Evolutionary conservation across 2,797 vertebrate species (phyloP).

Genomic region (Hoplostethus atlanticus): DNA sequence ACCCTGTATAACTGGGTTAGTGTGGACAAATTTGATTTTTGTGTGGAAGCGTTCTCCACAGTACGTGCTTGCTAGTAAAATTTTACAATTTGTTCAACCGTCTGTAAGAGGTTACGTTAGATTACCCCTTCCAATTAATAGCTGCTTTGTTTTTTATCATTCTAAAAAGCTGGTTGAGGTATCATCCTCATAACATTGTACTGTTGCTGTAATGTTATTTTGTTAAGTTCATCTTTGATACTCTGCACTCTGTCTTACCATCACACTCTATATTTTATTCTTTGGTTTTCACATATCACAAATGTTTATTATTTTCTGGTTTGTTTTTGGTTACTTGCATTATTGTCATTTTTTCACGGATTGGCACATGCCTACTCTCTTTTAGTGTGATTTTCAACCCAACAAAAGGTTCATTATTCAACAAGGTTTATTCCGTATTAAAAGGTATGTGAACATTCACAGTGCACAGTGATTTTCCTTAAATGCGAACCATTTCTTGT

Average conservation of each 20-base stretch:
- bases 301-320: constrained; percentile 20
- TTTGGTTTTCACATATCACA: constrained; percentile 3
- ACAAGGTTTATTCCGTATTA: not conserved
- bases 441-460: constrained; percentile 16
- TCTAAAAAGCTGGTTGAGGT: constrained; percentile 8
- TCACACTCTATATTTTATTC: constrained; percentile 14
- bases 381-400: constrained; percentile 24
- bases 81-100: constrained; percentile 8
- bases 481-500: constrained; percentile 15
- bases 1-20: constrained; percentile 29
- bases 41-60: constrained; percentile 9
- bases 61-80: constrained; percentile 10
- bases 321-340: constrained; percentile 11
- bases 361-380: constrained; percentile 13
- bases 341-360: constrained; percentile 1
- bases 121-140: not conserved
- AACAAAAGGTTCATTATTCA: not conserved
- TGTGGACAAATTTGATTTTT: constrained; percentile 27
- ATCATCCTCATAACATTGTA: constrained; percentile 3
- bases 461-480: not conserved
- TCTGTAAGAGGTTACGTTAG: constrained; percentile 12
- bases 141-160: constrained; percentile 4
- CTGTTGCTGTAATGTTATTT: constrained; percentile 12
- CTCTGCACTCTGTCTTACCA: not conserved
- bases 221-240: constrained; percentile 10